phyloP scores from a whole-genome alignment of 1,140 invertebrate genomes.

The Drosophila prosaltans region DNA sequence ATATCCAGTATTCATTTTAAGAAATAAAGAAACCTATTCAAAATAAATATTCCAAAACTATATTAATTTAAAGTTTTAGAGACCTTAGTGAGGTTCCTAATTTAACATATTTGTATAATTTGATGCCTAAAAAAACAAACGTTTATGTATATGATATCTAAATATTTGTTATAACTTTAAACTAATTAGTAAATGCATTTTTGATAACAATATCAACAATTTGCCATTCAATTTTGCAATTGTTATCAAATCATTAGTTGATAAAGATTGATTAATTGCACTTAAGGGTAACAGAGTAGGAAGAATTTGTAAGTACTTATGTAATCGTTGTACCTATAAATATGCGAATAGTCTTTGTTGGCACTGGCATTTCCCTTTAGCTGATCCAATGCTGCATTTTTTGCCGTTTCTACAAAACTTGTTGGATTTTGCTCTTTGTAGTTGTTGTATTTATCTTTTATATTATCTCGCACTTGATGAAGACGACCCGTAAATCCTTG shows the following conservation, averaged over 20 bases:
- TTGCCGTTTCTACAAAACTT: slow-evolving; percentile 82
- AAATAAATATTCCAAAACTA: too few relatives aligned
- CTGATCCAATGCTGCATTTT: slow-evolving; percentile 61
- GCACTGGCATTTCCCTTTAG: slow-evolving; percentile 76
- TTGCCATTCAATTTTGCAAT: not conserved
- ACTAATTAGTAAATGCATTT: not conserved
- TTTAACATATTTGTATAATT: too few relatives aligned
- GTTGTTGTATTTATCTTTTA: slow-evolving; percentile 85
- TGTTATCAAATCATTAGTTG: not conserved
- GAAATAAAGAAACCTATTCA: too few relatives aligned
- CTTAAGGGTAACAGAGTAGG: too few relatives aligned
- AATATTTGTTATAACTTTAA: not conserved
- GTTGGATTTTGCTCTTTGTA: slow-evolving; percentile 86
- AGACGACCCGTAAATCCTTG: slow-evolving; percentile 88
- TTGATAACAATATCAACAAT: slow-evolving; percentile 3
- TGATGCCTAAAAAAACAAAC: not conserved
- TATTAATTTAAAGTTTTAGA: too few relatives aligned
- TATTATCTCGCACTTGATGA: slow-evolving; percentile 87
- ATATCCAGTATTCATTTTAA: too few relatives aligned
- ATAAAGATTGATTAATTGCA: too few relatives aligned
- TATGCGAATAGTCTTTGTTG: slow-evolving; percentile 88
- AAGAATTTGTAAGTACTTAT: not conserved
- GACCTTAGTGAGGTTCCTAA: too few relatives aligned
- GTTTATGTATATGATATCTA: not conserved
- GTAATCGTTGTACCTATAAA: slow-evolving; percentile 87